Evolutionary conservation across 2,888 invertebrate genomes (phyloP).

Genomic region (Lysandra bellargus): DNA sequence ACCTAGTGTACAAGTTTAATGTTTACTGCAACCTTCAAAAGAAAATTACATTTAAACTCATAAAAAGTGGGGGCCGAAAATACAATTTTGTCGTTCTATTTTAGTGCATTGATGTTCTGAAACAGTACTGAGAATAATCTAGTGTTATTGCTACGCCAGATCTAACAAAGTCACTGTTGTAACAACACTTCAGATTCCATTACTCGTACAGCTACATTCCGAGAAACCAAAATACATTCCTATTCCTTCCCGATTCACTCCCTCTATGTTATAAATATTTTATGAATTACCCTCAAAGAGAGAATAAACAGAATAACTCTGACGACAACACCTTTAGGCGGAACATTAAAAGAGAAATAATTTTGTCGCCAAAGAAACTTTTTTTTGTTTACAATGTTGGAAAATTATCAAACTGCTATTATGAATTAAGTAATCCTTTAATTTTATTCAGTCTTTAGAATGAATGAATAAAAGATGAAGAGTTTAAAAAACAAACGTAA

Average conservation of each 20-base stretch:
- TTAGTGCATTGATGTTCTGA: constrained; percentile 1
- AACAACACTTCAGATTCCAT: background rate
- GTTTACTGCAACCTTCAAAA: constrained; percentile 6
- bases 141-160: background rate
- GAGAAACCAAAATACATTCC: background rate
- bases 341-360: background rate
- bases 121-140: background rate
- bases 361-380: background rate
- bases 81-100: background rate
- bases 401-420: background rate
- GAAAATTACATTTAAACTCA: background rate
- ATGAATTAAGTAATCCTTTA: background rate
- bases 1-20: background rate
- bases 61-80: background rate
- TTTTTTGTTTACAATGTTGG: background rate
- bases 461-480: background rate
- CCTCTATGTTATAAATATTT: constrained; percentile 3
- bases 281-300: background rate
- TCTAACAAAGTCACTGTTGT: background rate
- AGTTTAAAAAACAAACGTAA: background rate
- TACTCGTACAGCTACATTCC: background rate
- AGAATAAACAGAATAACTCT: background rate
- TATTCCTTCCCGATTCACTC: background rate
- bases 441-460: too few species aligned
- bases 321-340: background rate